These are phyloP conservation scores for Ifrita kowaldi DNA, from an alignment of 2,113 vertebrate genomes.

Conservation along the genomic window DNA sequence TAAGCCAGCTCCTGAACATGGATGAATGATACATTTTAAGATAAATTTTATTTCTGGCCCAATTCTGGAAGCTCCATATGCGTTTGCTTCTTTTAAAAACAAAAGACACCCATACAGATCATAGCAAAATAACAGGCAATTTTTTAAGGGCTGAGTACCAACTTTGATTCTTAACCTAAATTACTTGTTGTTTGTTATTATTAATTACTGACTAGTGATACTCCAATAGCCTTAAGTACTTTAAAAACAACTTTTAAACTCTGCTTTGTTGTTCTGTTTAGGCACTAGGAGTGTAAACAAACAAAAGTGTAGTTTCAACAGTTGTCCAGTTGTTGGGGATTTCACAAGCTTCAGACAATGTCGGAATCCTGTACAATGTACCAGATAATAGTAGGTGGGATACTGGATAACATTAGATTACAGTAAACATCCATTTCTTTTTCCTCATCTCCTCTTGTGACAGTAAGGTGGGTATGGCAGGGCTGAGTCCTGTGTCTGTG, in stretches of 20 bases:
- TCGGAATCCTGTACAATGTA: not conserved
- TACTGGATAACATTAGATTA: not conserved
- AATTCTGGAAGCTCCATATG: not conserved
- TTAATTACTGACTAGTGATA: not conserved
- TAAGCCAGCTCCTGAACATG: not conserved
- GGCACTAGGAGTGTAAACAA: not conserved
- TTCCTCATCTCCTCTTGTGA: not conserved
- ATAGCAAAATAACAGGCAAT: not conserved
- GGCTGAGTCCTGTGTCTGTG: not conserved
- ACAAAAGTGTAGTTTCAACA: not conserved
- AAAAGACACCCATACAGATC: not conserved
- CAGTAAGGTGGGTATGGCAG: not conserved
- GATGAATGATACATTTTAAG: not conserved
- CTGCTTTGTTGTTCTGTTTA: not conserved
- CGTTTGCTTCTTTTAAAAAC: not conserved
- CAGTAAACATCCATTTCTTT: not conserved
- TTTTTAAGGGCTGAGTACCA: not conserved
- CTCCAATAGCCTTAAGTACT: not conserved
- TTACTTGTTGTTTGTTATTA: not conserved
- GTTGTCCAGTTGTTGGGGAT: not conserved
- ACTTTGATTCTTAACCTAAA: not conserved
- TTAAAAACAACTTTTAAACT: not conserved
- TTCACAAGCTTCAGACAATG: not conserved
- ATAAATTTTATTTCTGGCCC: not conserved
- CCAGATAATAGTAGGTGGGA: not conserved